Evolutionary conservation across 1,140 invertebrate genomes (phyloP).

Genomic region (Lepidurus apus): DNA sequence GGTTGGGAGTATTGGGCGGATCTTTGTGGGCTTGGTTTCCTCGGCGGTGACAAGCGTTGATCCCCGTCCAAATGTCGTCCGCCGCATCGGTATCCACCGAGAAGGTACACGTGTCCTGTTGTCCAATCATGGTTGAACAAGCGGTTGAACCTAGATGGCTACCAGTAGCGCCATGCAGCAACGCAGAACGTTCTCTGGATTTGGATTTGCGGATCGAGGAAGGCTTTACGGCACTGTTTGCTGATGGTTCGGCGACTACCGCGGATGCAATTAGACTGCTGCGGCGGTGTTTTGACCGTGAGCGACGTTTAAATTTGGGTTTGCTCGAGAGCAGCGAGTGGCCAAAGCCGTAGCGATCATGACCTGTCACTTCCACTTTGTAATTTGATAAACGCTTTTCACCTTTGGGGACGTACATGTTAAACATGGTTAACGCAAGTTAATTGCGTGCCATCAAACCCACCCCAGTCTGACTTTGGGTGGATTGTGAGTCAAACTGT

Average conservation of each 20-base stretch:
- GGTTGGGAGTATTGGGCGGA: background rate
- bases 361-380: background rate
- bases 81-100: background rate
- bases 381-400: background rate
- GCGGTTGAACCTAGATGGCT: background rate
- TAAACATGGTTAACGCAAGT: background rate
- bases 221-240: background rate
- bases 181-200: background rate
- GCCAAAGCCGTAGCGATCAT: background rate
- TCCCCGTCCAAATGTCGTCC: background rate
- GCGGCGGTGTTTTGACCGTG: background rate
- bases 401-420: constrained; percentile 6
- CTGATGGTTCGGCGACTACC: background rate
- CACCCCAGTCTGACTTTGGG: background rate
- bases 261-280: background rate
- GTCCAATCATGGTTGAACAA: background rate
- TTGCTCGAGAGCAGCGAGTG: background rate
- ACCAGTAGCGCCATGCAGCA: background rate
- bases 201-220: background rate
- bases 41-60: constrained; percentile 2
- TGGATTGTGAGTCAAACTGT: too few relatives aligned
- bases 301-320: constrained; percentile 8
- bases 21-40: background rate
- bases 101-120: background rate
- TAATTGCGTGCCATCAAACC: background rate